These are phyloP conservation scores for Callinectes sapidus DNA, from an alignment of 2,888 invertebrate genomes.

Conservation along the genomic window DNA sequence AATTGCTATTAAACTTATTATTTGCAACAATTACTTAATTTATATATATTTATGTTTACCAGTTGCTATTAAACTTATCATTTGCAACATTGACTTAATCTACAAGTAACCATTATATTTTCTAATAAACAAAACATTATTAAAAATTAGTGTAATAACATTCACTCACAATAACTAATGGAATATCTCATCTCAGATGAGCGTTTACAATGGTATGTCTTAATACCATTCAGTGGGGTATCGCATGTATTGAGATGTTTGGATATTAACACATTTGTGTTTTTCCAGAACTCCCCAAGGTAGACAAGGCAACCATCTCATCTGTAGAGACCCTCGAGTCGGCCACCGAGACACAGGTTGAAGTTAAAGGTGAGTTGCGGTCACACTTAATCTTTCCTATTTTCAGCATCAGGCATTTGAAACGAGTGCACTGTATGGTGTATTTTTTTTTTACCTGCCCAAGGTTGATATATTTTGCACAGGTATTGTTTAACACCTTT, in stretches of 20 bases:
- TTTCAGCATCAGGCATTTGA: background rate
- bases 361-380: slow-evolving; percentile 67
- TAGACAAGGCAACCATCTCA: slow-evolving; percentile 61
- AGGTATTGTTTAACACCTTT: background rate
- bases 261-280: slow-evolving; percentile 7
- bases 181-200: background rate
- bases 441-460: background rate
- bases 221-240: background rate
- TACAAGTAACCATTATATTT: background rate
- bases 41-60: too few relatives aligned
- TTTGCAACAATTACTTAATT: too few relatives aligned
- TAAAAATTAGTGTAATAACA: background rate
- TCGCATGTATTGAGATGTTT: background rate
- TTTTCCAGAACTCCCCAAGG: slow-evolving; percentile 72
- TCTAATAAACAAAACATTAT: background rate
- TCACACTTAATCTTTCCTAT: background rate
- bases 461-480: slow-evolving; percentile 2
- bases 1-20: too few relatives aligned
- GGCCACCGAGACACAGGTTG: slow-evolving; percentile 64
- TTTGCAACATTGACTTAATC: background rate
- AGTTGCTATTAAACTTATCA: background rate
- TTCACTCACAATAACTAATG: background rate
- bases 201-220: background rate
- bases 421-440: background rate
- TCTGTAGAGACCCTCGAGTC: slow-evolving; percentile 64